Base-by-base conservation (phyloP, 2,113 vertebrate species). In the Coturnix japonica region DNA sequence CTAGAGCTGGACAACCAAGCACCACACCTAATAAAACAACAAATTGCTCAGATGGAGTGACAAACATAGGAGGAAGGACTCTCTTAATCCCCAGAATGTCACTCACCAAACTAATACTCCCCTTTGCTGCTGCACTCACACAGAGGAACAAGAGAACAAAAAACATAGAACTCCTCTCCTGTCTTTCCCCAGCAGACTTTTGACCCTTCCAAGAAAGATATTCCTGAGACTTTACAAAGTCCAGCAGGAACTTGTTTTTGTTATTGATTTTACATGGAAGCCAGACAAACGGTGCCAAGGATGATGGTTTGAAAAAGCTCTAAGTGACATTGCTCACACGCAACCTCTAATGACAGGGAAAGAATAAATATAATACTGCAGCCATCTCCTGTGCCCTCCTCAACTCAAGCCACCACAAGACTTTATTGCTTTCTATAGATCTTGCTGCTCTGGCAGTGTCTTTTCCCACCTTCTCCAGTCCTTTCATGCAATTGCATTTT, bases 321-420 rank as follows among this genome's bases (percentile, higher is more conserved):
- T 22, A 39, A 90, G 80, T 54, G 37, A 66, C 4, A 5, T 65
- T 39, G 21, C 5, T 21, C 60, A 54, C 13, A 25, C 37, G n/a
- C 0, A 19, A 44, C 28, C 49, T 85, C 37, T 54, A 92, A 69
- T 79, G 81, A 80, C 22, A 74, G 43, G 46, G 72, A 89, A 70
- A 72, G 65, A 90, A 92, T 74, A 87, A 85, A 70, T 43, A 17
- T 0, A 61, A 51, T 2, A n/a, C 46, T 31, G 65, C 23, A 85
- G 82, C 75, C 60, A 54, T 46, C 85, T 91, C 41, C 67, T 54
- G 63, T 94, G 87, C 79, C 56, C 75, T 82, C 28, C 56, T 80
- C 75, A 37, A 2, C 31, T 30, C 69, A 64, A 81, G 76, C 21
- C 51, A 83, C 76, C 89, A 51, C 63, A 21, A 71, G 60, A n/a